These are phyloP conservation scores for Heliconius ismenius DNA, from an alignment of 2,888 invertebrate genomes.

Conservation along the genomic window DNA sequence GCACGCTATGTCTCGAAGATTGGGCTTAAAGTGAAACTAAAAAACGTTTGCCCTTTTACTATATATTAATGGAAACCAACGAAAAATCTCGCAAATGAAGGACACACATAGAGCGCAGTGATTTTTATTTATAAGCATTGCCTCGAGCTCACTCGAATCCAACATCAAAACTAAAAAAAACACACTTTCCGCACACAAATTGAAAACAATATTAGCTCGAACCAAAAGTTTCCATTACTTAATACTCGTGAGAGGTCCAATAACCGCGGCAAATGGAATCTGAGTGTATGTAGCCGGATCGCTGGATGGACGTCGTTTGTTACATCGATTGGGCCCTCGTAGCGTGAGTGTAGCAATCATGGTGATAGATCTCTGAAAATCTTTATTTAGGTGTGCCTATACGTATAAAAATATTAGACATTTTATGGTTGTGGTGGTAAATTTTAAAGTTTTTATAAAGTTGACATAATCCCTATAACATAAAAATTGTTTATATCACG, in stretches of 20 bases:
- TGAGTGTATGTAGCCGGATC: constrained; percentile 24
- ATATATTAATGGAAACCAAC: too few relatives aligned
- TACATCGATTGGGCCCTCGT: constrained; percentile 16
- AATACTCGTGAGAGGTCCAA: constrained; percentile 13
- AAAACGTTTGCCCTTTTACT: too few relatives aligned
- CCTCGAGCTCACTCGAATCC: too few relatives aligned
- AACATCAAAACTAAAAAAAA: too few relatives aligned
- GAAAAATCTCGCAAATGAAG: too few relatives aligned
- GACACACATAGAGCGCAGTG: too few relatives aligned
- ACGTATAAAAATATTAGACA: neutral
- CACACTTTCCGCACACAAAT: neutral
- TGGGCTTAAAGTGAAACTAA: neutral
- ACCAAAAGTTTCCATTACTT: constrained; percentile 14
- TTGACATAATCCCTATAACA: too few relatives aligned
- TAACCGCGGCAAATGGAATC: constrained; percentile 25
- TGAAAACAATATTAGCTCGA: constrained; percentile 3
- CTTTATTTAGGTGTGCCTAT: neutral
- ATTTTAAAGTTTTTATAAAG: too few relatives aligned
- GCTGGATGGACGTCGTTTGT: constrained; percentile 29
- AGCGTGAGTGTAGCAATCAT: constrained; percentile 16
- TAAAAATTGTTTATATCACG: too few relatives aligned
- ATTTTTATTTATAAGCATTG: too few relatives aligned
- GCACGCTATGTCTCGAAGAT: neutral
- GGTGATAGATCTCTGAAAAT: constrained; percentile 1
- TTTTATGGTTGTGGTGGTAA: too few relatives aligned